phyloP scores from a whole-genome alignment of 2,113 vertebrate genomes.

The Zootoca vivipara region DNA sequence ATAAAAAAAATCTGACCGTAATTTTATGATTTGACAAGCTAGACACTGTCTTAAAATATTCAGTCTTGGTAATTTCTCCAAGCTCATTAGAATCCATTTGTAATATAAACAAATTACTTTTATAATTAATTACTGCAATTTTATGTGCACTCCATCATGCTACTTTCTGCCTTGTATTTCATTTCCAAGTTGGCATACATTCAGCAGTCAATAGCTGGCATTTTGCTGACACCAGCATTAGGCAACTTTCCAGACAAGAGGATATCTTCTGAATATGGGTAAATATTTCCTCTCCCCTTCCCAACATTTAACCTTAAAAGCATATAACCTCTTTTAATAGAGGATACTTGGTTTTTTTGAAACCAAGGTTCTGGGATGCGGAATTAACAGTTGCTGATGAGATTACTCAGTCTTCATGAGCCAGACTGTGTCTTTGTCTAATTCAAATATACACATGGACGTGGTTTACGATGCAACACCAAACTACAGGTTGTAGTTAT shows the following conservation, averaged over 20 bases:
- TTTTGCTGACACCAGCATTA: background rate
- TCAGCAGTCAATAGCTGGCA: background rate
- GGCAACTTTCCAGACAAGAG: background rate
- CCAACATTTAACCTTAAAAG: background rate
- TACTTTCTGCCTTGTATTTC: background rate
- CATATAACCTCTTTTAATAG: background rate
- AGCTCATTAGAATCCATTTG: slow-evolving; percentile 5
- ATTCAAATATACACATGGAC: background rate
- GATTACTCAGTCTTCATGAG: background rate
- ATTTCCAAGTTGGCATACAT: slow-evolving; percentile 1
- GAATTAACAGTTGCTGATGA: background rate
- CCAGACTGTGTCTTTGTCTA: background rate
- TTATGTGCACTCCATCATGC: background rate
- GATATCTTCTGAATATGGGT: background rate
- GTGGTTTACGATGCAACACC: background rate
- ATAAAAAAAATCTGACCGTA: background rate
- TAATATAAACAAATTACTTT: background rate
- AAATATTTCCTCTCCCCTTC: background rate
- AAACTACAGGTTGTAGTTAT: background rate
- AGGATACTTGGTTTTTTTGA: background rate
- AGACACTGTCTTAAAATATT: background rate
- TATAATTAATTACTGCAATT: background rate
- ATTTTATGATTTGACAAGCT: slow-evolving; percentile 3
- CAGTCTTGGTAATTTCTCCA: slow-evolving; percentile 1
- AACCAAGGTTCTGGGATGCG: background rate